Evolutionary conservation across 2,797 vertebrate genomes (phyloP), one percentile per base, ranked within the genome.

Genomic region (Bothrops alternatus): DNA sequence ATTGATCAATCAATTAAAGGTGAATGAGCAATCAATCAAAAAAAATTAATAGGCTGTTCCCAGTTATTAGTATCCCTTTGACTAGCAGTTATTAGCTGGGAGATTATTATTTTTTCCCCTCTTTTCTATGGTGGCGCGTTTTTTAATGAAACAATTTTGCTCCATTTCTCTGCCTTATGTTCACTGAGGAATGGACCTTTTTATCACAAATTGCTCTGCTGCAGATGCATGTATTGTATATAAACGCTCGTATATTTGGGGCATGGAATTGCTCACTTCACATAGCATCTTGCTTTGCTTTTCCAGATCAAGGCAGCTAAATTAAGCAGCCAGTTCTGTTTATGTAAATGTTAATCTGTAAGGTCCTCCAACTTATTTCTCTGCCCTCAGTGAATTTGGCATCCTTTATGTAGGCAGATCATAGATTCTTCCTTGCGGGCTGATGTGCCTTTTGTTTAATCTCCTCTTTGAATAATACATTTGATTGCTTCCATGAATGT

Each of bases 401-500:
- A 96, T 47, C 96, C 95, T 97, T 90, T 61, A 93, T 94, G 93
- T 87, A 93, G 94, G 94, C 95, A 94, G 96, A 96, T 93, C 94
- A 93, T 93, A 93, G 93, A 26, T 94, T 95, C 95, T 87, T 90
- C 93, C 94, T 95, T 93, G 93, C 96, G 94, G 92, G 47, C 37
- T 12, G 78, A 82, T 47, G 78, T 13, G 78, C 96, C 95, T 96
- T 97, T 97, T 97, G 96, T 97, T 96, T 97, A 94, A 95, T 96
- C 96, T 96, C 92, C 18, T 90, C 93, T 97, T 96, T 96, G 97
- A 98, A 98, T 98, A 98, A 97, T 97, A 96, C 96, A 97, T 98
- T 97, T 97, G 97, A 98, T 98, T 98, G 97, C 97, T 96, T 95
- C 97, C 96, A 97, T 96, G 95, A 97, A 97, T 95, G 96, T 96